Evolutionary conservation across 2,888 invertebrate genomes (phyloP), one percentile per base, ranked within the genome.

Genomic region (Candidula unifasciata): DNA sequence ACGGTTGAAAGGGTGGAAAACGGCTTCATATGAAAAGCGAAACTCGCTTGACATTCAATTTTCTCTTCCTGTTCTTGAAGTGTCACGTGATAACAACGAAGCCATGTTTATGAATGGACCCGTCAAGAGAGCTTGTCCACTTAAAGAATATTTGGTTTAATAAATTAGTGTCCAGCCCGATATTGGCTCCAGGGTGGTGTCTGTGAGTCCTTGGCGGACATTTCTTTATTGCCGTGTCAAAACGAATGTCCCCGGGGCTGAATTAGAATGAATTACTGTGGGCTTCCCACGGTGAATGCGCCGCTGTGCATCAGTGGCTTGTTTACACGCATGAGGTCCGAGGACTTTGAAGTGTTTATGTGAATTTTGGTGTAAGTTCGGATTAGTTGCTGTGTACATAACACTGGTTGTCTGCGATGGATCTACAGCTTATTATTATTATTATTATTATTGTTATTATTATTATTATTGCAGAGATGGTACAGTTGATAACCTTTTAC

Each of bases 1-100:
- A 54, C 27, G 54, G 30, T 18, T 54, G n/a, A 18, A 74, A 44
- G 74, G 33, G 27, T 10, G 27, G 21, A 54, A 16, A 18, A 2
- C 5, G 74, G 73, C 0, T 74, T 30, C 54, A 54, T 13, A n/a
- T 5, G 64, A 21, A 33, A 30, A 30, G 57, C 33, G 77, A 57
- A n/a, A 21, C 24, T 27, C 60, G 52, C 77, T 35, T 77, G 77
- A 60, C 77, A 44, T 77, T 77, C 77, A 77, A 77, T 77, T 60
- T 77, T 57, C 60, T 57, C 60, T 57, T n/a, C 77, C 33, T 60
- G 57, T 77, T 77, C 33, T 57, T 21, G 21, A 57, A 6, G 35
- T 60, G 77, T 60, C 77, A 60, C 33, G 24, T 57, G 77, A 57
- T 77, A 77, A 77, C 60, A n/a, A 60, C 77, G 6, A 21, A 44